Evolutionary conservation across 2,113 vertebrate species (phyloP).

Genomic region (Pangasianodon hypophthalmus): DNA sequence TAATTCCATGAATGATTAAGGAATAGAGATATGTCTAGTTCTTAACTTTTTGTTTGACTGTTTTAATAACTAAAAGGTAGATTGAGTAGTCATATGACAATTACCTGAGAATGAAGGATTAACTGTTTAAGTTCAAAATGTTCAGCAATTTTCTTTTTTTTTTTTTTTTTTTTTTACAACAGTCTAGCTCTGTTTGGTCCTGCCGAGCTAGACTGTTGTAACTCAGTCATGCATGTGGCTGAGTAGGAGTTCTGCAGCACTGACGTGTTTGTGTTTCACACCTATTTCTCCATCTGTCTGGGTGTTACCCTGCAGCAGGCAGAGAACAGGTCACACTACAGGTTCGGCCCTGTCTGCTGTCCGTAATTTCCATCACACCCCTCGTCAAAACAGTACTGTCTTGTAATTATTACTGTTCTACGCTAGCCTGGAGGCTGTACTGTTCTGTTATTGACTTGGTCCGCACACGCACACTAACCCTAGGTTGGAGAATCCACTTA

Average conservation of each 20-base stretch:
- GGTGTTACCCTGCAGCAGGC: constrained; percentile 43
- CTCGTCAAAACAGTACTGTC: constrained; percentile 7
- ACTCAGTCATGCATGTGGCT: constrained; percentile 14
- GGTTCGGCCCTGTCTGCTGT: constrained; percentile 27
- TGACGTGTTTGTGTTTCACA: constrained; percentile 42
- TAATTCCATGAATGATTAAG: not conserved
- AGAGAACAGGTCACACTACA: not conserved
- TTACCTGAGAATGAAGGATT: not conserved
- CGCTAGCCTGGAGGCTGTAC: not conserved
- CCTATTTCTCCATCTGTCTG: constrained; percentile 47
- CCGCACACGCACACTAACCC: not conserved
- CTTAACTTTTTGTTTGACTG: not conserved
- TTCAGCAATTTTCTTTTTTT: not conserved
- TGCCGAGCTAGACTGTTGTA: not conserved
- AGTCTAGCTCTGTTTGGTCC: not conserved
- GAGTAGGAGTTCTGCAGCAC: constrained; percentile 21
- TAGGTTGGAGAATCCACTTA: not conserved
- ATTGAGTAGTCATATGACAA: not conserved
- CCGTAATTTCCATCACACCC: constrained; percentile 34
- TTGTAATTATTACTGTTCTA: not conserved
- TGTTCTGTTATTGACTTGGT: not conserved
- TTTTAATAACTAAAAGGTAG: too few relatives aligned
- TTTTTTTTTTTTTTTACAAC: not conserved
- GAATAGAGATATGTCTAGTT: not conserved
- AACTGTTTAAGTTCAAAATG: not conserved